A percentile compares a stretch with the other conserved stretches of the same genome.
Conservation (phyloP, 2,888 invertebrate species). For the Chrysolina haemoptera region DNA sequence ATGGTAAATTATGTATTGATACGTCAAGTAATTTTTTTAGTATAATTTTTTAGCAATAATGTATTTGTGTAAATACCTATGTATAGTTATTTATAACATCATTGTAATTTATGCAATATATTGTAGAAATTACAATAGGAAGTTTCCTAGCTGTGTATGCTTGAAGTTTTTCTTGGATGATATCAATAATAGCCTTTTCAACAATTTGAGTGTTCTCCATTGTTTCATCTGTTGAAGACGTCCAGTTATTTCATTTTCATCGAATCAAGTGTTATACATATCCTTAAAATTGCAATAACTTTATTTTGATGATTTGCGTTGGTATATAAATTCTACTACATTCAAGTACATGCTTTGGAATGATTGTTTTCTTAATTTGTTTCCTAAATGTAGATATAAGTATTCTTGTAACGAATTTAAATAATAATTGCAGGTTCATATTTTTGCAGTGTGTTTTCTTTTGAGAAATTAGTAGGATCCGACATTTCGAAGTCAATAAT, state of each 20-base stretch:
- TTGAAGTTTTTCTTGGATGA: constrained; percentile 49
- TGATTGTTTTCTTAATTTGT: constrained; percentile 48
- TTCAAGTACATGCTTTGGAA: constrained; percentile 41
- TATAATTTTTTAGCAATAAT: constrained; percentile 51
- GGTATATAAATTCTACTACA: constrained; percentile 23
- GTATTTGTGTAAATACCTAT: constrained; percentile 69
- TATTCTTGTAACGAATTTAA: constrained; percentile 68
- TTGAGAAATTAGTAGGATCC: constrained; percentile 1
- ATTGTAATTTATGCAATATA: constrained; percentile 59
- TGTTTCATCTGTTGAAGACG: constrained; percentile 26
- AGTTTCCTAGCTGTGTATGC: constrained; percentile 55
- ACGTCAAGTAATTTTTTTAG: constrained; percentile 9
- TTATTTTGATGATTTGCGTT: constrained; percentile 31
- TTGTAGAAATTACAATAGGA: constrained; percentile 57
- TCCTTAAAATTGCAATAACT: constrained; percentile 63
- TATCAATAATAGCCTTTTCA: constrained; percentile 28
- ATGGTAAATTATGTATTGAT: background rate
- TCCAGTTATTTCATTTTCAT: constrained; percentile 44
- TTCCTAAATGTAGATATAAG: constrained; percentile 59
- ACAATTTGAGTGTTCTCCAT: background rate
- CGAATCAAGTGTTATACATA: constrained; percentile 59
- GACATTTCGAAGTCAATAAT: constrained; percentile 11
- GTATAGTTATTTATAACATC: constrained; percentile 68
- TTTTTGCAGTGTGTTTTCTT: constrained; percentile 31
- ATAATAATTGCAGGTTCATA: constrained; percentile 56